Evolutionary conservation across 2,888 invertebrate species (phyloP).

Genomic region (Mesodorylaimus sp.): DNA sequence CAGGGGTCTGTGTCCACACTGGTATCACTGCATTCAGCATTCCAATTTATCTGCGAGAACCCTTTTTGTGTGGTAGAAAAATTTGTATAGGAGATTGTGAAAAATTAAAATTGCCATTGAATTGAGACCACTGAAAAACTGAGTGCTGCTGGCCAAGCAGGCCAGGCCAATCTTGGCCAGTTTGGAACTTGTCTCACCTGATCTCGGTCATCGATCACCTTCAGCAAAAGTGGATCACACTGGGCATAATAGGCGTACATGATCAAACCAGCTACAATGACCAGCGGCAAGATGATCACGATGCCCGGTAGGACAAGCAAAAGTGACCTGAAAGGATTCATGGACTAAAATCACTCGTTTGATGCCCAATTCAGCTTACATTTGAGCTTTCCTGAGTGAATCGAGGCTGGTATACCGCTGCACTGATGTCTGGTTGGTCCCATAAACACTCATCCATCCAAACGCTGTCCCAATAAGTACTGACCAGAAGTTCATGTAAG

Average conservation of each 20-base stretch:
- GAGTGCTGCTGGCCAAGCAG: not conserved
- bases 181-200: constrained; percentile 7
- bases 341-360: not conserved
- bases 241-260: constrained; percentile 22
- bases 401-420: constrained; percentile 9
- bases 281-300: constrained; percentile 18
- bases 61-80: too few species aligned
- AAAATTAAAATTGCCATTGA: too few species aligned
- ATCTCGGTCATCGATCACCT: constrained; percentile 15
- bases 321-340: constrained; percentile 7
- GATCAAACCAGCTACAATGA: constrained; percentile 16
- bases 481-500: constrained; percentile 11
- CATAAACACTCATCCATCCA: constrained; percentile 10
- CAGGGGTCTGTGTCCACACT: too few species aligned
- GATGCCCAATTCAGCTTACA: constrained; percentile 3
- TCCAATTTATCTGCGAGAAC: too few species aligned
- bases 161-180: not conserved
- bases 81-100: too few species aligned
- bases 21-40: too few species aligned
- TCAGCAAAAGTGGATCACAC: constrained; percentile 22
- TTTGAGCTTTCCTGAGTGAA: constrained; percentile 6
- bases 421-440: constrained; percentile 10
- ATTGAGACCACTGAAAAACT: too few species aligned
- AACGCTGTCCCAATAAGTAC: constrained; percentile 8
- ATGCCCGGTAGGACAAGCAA: constrained; percentile 8